Percentiles rank a stretch among this genome's conserved stretches.
Conservation (phyloP, 2,888 invertebrate genomes). For the Drosophila barbarae region DNA sequence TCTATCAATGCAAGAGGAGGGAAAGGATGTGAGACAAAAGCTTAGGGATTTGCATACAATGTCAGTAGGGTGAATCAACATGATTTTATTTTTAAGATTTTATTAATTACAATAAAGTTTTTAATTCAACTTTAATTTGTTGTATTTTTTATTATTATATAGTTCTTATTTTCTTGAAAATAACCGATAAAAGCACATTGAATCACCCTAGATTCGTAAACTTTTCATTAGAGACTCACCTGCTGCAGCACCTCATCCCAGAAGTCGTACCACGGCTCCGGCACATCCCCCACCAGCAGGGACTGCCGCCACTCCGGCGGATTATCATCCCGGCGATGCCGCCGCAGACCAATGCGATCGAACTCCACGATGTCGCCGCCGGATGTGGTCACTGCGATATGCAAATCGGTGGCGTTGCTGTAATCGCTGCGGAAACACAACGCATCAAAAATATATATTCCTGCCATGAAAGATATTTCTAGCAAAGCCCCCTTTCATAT, state of each 20-base stretch:
- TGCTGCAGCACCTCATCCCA: slow-evolving; percentile 85
- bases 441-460: slow-evolving; percentile 42
- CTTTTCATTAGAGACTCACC: slow-evolving; percentile 78
- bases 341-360: slow-evolving; percentile 87
- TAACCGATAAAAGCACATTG: not conserved
- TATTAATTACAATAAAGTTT: not conserved
- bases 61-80: not conserved
- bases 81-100: not conserved
- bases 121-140: not conserved
- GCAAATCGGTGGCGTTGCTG: slow-evolving; percentile 90
- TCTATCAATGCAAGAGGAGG: slow-evolving; percentile 53
- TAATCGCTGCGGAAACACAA: slow-evolving; percentile 84
- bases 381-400: slow-evolving; percentile 94
- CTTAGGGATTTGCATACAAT: slow-evolving; percentile 46
- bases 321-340: slow-evolving; percentile 76
- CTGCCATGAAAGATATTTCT: slow-evolving; percentile 20
- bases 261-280: slow-evolving; percentile 84
- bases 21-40: not conserved
- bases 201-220: slow-evolving; percentile 1
- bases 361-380: slow-evolving; percentile 90
- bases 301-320: slow-evolving; percentile 84
- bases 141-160: not conserved
- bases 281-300: slow-evolving; percentile 85
- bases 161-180: not conserved
- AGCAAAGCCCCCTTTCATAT: not conserved